Evolutionary conservation across 1,140 invertebrate genomes (phyloP), one percentile per base, ranked within the genome.

Genomic region (Drosophila arawakana): DNA sequence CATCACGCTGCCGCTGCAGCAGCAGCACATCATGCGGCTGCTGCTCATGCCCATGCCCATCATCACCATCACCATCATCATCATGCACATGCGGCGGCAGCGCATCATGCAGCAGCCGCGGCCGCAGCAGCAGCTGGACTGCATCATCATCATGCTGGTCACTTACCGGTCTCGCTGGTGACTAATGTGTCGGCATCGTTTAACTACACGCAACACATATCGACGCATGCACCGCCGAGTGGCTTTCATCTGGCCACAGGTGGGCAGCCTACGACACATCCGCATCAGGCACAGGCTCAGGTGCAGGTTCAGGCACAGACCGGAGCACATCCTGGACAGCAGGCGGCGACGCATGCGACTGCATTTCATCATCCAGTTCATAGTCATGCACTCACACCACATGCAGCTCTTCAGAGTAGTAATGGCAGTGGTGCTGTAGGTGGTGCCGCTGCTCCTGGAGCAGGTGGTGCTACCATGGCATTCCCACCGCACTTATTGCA

Each of bases 401-500:
- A 81, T 41, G 63, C 43, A 13, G 63, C 58, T n/a, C 58, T 74
- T 3, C 72, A 70, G 21, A 76, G 72, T 74, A 76, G 73, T 55
- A 0, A 68, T 82, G 30, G 92, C 91, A 65, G 10, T 46, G 59
- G 50, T 21, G 39, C 88, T 77, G 34, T 69, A 7, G 41, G 55
- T 21, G 52, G 34, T 3, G 30, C 35, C 9, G 50, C 35, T 15
- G 50, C 39, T 1, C 10, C 49, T 57, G 74, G 63, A 8, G 21
- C 25, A 10, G 25, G 25, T 30, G 25, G 25, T 30, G 70, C 59
- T 4, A 72, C 92, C n/a, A 92, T 95, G 46, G 95, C 95, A 18
- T 95, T 95, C 59, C 78, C 91, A 2, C 95, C 95, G 0, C 95
- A 95, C 8, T 81, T 94, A n/a, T 84, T 94, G 78, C 91, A 92